Evolutionary conservation across 37 sponge, comb jelly and placozoan genomes (phyloP).

Genomic region (Diacarnus erythraeanus): DNA sequence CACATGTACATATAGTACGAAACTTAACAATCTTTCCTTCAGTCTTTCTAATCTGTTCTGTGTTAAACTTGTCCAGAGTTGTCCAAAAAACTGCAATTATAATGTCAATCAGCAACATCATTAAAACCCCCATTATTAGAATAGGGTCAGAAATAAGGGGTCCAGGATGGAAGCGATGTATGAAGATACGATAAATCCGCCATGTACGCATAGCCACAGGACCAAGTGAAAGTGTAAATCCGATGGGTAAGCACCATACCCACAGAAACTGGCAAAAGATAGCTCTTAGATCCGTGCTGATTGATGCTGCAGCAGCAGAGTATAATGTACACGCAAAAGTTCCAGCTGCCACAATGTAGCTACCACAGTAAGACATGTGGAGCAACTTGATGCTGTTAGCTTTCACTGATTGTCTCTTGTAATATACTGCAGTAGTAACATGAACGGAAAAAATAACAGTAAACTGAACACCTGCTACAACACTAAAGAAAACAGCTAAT

Average conservation of each 20-base stretch:
- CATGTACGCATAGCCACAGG: constrained; percentile 15
- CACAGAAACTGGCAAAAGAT: constrained; percentile 9
- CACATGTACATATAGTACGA: background rate
- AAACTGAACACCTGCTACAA: background rate
- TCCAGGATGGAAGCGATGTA: constrained; percentile 11
- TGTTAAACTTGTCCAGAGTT: background rate
- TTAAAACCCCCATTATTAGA: background rate
- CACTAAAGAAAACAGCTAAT: background rate
- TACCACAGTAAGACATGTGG: constrained; percentile 1
- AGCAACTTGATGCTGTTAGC: background rate
- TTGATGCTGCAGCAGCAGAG: background rate
- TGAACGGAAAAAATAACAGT: background rate
- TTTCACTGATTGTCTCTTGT: background rate
- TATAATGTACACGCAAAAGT: background rate
- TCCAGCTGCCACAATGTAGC: background rate
- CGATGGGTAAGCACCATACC: constrained; percentile 3
- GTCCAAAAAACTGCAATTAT: constrained; percentile 5
- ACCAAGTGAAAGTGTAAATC: constrained; percentile 1
- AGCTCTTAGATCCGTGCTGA: background rate
- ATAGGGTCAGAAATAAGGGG: constrained; percentile 8
- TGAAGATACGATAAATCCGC: constrained; percentile 19
- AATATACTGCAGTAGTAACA: background rate
- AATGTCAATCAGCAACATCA: background rate
- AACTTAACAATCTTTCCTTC: no score
- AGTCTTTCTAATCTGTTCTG: background rate